Conservation (phyloP, 35 echinoderm and acorn worm genomes). For the Acanthaster planci region DNA sequence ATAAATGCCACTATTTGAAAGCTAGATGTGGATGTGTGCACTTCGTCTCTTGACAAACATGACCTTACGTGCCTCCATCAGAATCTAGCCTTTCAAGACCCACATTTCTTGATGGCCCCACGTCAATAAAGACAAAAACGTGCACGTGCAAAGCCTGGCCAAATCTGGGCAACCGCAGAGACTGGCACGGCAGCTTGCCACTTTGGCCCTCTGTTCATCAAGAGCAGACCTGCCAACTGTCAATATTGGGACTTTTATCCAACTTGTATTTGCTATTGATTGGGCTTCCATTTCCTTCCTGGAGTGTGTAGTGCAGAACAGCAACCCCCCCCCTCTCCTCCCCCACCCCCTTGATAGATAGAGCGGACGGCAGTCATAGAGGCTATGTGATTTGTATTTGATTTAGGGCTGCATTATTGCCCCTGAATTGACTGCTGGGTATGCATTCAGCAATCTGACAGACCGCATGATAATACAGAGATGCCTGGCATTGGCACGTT, state of each 20-base stretch:
- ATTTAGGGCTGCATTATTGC: constrained; percentile 16
- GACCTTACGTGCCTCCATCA: constrained; percentile 28
- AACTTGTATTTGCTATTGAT: constrained; percentile 29
- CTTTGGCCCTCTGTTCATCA: constrained; percentile 14
- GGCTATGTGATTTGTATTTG: constrained; percentile 22
- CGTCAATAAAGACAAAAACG: background rate
- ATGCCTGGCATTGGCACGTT: constrained; percentile 17
- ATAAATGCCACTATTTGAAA: constrained; percentile 8
- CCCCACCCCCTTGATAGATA: background rate
- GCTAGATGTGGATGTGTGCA: background rate
- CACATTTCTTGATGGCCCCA: constrained; percentile 15
- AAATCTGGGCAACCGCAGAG: constrained; percentile 25
- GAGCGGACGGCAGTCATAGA: background rate
- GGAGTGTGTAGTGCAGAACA: background rate
- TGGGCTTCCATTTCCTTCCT: constrained; percentile 16
- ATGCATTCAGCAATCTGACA: constrained; percentile 1
- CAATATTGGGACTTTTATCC: constrained; percentile 31
- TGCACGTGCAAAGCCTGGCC: constrained; percentile 1
- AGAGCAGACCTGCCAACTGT: constrained; percentile 19
- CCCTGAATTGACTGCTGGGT: constrained; percentile 20
- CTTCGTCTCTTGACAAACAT: constrained; percentile 4
- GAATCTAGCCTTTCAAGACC: constrained; percentile 23
- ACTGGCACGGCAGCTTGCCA: constrained; percentile 19
- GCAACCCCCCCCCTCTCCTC: background rate
- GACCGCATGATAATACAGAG: background rate